phyloP scores from a whole-genome alignment of 2,113 vertebrate species.

The Pseudorasbora parva region DNA sequence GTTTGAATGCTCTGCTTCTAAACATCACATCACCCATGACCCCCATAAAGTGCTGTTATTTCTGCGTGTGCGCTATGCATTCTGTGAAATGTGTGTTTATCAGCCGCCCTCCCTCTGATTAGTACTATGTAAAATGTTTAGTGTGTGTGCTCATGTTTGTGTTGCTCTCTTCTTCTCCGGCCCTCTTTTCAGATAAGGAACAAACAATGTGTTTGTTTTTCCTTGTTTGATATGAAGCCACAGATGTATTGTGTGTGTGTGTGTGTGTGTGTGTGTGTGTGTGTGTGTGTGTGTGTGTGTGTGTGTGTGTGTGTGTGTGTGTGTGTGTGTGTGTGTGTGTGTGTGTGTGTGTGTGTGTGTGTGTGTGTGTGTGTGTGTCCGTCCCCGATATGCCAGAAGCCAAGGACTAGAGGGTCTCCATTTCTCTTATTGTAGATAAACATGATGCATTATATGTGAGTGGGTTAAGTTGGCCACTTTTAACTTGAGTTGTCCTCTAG shows the following conservation, averaged over 20 bases:
- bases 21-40: constrained; percentile 36
- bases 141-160: constrained; percentile 22
- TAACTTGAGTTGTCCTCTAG: neutral
- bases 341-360: constrained; percentile 65
- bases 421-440: constrained; percentile 13
- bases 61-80: neutral
- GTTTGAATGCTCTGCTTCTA: constrained; percentile 11
- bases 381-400: no score
- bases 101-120: neutral
- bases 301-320: constrained; percentile 69
- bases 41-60: constrained; percentile 17
- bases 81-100: constrained; percentile 16
- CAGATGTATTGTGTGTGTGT: neutral
- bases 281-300: neutral
- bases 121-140: constrained; percentile 18
- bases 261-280: constrained; percentile 67
- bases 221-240: constrained; percentile 21
- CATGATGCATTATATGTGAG: neutral
- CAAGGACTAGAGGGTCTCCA: neutral
- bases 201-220: constrained; percentile 17
- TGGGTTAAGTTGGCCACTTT: neutral
- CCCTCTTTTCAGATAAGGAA: constrained; percentile 21
- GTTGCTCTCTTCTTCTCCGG: neutral
- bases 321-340: constrained; percentile 67
- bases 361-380: constrained; percentile 64